Conservation (phyloP, 2,888 invertebrate species). For the Drepana falcataria region DNA sequence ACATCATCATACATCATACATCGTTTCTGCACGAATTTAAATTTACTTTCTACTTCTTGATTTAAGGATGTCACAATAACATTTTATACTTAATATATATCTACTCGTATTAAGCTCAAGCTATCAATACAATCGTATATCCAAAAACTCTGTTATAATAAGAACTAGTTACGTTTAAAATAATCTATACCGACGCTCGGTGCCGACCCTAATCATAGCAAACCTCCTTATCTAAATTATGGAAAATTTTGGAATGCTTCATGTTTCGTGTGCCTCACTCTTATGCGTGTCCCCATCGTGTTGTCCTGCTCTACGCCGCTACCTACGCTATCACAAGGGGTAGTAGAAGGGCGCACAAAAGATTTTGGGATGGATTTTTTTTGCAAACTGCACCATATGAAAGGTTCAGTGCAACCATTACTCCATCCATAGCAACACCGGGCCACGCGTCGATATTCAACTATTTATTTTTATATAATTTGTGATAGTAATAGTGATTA, state of each 20-base stretch:
- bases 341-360: slow-evolving; percentile 68
- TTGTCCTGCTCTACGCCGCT: slow-evolving; percentile 49
- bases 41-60: too few relatives aligned
- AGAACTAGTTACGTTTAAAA: not conserved
- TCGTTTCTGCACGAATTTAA: too few relatives aligned
- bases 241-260: slow-evolving; percentile 76
- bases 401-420: slow-evolving; percentile 52
- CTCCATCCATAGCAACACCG: slow-evolving; percentile 13
- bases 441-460: slow-evolving; percentile 8
- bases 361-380: slow-evolving; percentile 72
- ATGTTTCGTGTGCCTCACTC: slow-evolving; percentile 48
- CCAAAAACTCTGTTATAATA: not conserved
- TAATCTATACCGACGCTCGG: slow-evolving; percentile 4
- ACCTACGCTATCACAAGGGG: slow-evolving; percentile 61
- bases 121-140: too few relatives aligned
- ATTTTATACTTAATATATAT: too few relatives aligned
- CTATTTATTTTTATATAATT: slow-evolving; percentile 19
- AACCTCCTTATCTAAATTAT: slow-evolving; percentile 77
- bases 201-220: slow-evolving; percentile 74
- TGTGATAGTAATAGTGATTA: slow-evolving; percentile 15
- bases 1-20: too few relatives aligned
- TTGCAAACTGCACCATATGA: slow-evolving; percentile 69
- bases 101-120: too few relatives aligned
- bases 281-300: slow-evolving; percentile 21
- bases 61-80: too few relatives aligned